Percentiles rank a stretch among this genome's conserved stretches.
Conservation (phyloP, 1,140 invertebrate species). For the Harpegnathos saltator region DNA sequence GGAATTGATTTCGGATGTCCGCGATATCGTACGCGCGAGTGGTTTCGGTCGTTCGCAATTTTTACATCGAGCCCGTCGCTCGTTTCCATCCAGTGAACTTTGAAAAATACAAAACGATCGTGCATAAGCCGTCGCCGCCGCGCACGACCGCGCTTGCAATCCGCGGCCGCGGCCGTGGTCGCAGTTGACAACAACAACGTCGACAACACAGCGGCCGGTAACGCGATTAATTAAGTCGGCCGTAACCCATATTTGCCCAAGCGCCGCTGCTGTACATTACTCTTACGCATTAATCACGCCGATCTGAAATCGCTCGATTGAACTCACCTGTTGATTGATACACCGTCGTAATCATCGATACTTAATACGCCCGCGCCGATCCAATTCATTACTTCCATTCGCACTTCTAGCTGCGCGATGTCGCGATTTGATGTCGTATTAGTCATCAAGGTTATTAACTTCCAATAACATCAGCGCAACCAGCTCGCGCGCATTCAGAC, state of each 20-base stretch:
- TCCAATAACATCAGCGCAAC: background rate
- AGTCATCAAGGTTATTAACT: slow-evolving; percentile 5
- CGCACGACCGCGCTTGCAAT: background rate
- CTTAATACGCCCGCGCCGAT: slow-evolving; percentile 11
- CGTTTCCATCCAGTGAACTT: slow-evolving; percentile 9
- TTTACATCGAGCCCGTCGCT: background rate
- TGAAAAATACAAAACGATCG: slow-evolving; percentile 27
- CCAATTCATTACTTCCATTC: slow-evolving; percentile 11
- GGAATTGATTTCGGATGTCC: slow-evolving; percentile 56
- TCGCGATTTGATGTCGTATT: slow-evolving; percentile 22
- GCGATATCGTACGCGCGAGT: slow-evolving; percentile 42
- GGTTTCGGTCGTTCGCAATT: slow-evolving; percentile 15
- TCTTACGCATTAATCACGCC: too few relatives aligned
- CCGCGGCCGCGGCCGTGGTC: background rate
- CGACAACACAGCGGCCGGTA: background rate
- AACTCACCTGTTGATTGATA: slow-evolving; percentile 31
- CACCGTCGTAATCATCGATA: slow-evolving; percentile 14
- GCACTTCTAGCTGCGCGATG: background rate
- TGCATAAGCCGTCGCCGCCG: background rate
- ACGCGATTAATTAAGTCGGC: background rate
- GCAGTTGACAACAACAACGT: too few relatives aligned
- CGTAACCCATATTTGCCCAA: slow-evolving; percentile 16
- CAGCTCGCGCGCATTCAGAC: background rate
- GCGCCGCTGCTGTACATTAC: background rate
- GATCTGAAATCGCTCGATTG: background rate